Percentiles rank a stretch among this genome's conserved stretches.
Evolutionary conservation across 2,888 invertebrate species (phyloP).

Genomic region (Actias luna): DNA sequence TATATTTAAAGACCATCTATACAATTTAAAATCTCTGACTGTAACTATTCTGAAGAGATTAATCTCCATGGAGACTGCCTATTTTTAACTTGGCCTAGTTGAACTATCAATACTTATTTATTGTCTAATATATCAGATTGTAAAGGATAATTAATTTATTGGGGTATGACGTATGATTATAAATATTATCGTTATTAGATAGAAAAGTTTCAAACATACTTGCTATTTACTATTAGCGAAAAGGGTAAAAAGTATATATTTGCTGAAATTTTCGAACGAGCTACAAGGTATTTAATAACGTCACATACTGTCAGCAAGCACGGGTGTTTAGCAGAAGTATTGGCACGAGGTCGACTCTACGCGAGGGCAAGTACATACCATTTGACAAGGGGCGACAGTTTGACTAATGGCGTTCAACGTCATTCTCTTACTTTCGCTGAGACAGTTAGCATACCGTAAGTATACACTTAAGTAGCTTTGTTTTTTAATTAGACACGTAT

Average conservation of each 20-base stretch:
- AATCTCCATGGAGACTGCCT: too few relatives aligned
- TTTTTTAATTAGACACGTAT: too few relatives aligned
- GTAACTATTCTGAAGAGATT: too few relatives aligned
- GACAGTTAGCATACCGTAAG: conserved; percentile 28
- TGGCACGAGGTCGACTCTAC: conserved; percentile 52
- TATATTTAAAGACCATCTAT: too few relatives aligned
- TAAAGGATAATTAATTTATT: background rate
- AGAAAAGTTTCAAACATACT: background rate
- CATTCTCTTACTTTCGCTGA: conserved; percentile 59
- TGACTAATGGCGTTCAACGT: conserved; percentile 72
- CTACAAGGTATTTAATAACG: conserved; percentile 50
- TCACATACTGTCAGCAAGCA: conserved; percentile 56
- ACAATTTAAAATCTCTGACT: too few relatives aligned
- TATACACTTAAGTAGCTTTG: conserved; percentile 21
- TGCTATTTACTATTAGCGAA: background rate
- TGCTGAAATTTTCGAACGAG: background rate
- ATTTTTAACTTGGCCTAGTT: too few relatives aligned
- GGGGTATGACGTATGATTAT: background rate
- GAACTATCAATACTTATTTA: too few relatives aligned
- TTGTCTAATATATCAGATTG: background rate
- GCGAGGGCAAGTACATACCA: conserved; percentile 59
- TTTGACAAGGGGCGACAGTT: conserved; percentile 78
- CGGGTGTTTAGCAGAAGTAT: conserved; percentile 57
- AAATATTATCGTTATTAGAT: background rate
- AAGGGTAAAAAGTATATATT: background rate